phyloP scores from a whole-genome alignment of 2,797 vertebrate species.

The Pterois miles region DNA sequence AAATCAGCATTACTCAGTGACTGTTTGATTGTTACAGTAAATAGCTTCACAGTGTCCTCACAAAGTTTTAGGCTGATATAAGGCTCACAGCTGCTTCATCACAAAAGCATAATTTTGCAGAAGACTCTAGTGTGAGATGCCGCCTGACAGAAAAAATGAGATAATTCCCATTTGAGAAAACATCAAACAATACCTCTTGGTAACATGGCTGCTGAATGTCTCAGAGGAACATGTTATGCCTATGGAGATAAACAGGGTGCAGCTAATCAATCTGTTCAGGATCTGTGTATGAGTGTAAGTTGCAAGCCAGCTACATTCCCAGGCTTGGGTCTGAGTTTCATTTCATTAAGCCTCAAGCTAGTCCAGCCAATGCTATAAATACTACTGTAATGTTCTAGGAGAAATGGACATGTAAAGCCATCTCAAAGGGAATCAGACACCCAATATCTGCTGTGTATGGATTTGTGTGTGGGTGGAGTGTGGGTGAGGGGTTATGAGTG shows the following conservation, averaged over 20 bases:
- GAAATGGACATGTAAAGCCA: conserved; percentile 75
- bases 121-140: background rate
- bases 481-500: conserved; percentile 71
- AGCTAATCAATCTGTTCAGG: conserved; percentile 22
- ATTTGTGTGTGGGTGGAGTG: conserved; percentile 69
- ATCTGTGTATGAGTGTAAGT: conserved; percentile 18
- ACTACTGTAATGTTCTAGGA: conserved; percentile 69
- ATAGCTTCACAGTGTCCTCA: background rate
- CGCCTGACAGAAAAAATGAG: background rate
- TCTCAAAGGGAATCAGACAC: conserved; percentile 79
- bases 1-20: background rate
- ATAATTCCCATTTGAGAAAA: conserved; percentile 13
- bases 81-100: background rate
- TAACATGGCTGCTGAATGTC: background rate
- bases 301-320: conserved; percentile 40
- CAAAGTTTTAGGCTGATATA: background rate
- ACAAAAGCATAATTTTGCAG: background rate
- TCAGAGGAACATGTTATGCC: background rate
- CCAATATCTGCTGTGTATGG: conserved; percentile 74
- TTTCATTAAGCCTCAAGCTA: conserved; percentile 68
- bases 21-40: background rate
- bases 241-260: background rate
- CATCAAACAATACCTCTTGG: background rate
- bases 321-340: conserved; percentile 51
- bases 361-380: conserved; percentile 79